Conservation (phyloP, 2,888 invertebrate species). For the Arctia plantaginis region DNA sequence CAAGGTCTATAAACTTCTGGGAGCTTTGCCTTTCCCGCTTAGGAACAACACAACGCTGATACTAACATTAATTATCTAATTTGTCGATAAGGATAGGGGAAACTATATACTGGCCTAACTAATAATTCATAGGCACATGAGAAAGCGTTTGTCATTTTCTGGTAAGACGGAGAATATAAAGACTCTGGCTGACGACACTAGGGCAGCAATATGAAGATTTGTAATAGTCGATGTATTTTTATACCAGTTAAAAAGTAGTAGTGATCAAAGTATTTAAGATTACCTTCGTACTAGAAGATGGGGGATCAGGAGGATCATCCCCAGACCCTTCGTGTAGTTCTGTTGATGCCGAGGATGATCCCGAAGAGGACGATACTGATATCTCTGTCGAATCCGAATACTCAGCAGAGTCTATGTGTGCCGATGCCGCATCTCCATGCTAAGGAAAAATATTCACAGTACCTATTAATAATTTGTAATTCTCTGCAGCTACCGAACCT, state of each 20-base stretch:
- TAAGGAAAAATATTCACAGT: slow-evolving; percentile 20
- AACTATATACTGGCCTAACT: too few relatives aligned
- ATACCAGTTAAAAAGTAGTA: neutral
- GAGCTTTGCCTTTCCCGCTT: too few relatives aligned
- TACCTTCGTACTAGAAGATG: slow-evolving; percentile 64
- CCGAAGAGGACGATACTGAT: slow-evolving; percentile 64
- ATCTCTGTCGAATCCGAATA: slow-evolving; percentile 74
- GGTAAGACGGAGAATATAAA: too few relatives aligned
- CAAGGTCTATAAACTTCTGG: too few relatives aligned
- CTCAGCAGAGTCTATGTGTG: slow-evolving; percentile 67
- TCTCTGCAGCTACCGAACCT: neutral
- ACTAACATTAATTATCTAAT: too few relatives aligned
- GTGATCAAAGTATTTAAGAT: neutral
- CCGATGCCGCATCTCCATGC: slow-evolving; percentile 61
- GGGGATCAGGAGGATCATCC: slow-evolving; percentile 74
- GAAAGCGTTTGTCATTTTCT: too few relatives aligned
- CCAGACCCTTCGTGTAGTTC: slow-evolving; percentile 78
- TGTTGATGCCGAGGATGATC: slow-evolving; percentile 63
- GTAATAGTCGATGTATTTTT: neutral
- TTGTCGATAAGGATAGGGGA: too few relatives aligned
- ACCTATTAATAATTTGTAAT: neutral
- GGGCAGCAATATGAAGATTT: too few relatives aligned
- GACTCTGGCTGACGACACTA: too few relatives aligned
- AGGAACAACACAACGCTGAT: too few relatives aligned
- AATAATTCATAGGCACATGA: too few relatives aligned